A percentile compares a stretch with the other conserved stretches of the same genome.
These are phyloP conservation scores for Pseudorasbora parva DNA, from an alignment of 2,113 vertebrate genomes.

Conservation along the genomic window DNA sequence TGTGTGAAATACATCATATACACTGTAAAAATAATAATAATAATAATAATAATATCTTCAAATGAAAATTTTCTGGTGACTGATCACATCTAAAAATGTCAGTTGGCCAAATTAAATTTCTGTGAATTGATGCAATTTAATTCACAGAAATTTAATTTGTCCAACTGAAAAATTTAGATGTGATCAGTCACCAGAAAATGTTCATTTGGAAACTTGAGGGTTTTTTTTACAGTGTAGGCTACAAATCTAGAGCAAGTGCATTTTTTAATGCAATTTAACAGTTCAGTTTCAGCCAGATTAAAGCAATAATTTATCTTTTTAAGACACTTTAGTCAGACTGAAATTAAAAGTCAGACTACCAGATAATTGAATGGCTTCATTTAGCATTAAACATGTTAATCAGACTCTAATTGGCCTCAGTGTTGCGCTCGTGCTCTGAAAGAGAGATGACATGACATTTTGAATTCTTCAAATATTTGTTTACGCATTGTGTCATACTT, in stretches of 20 bases:
- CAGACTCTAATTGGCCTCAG: background rate
- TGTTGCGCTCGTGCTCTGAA: background rate
- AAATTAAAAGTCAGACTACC: background rate
- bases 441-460: background rate
- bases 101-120: too few relatives aligned
- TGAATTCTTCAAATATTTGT: slow-evolving; percentile 14
- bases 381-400: background rate
- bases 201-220: too few relatives aligned
- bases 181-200: too few relatives aligned
- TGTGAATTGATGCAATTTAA: too few relatives aligned
- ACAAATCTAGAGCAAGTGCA: background rate
- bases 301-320: background rate
- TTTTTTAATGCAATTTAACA: background rate
- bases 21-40: too few relatives aligned
- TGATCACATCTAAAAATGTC: too few relatives aligned
- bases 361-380: background rate
- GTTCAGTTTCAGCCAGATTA: background rate
- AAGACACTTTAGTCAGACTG: background rate
- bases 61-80: too few relatives aligned
- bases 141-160: too few relatives aligned
- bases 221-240: too few relatives aligned
- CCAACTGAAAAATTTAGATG: too few relatives aligned
- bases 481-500: background rate
- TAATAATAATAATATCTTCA: too few relatives aligned
- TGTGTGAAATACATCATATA: too few relatives aligned